Percentiles rank a stretch among this genome's conserved stretches.
Conservation (phyloP, 2,797 vertebrate species). For the Gadopsis bispinosus region DNA sequence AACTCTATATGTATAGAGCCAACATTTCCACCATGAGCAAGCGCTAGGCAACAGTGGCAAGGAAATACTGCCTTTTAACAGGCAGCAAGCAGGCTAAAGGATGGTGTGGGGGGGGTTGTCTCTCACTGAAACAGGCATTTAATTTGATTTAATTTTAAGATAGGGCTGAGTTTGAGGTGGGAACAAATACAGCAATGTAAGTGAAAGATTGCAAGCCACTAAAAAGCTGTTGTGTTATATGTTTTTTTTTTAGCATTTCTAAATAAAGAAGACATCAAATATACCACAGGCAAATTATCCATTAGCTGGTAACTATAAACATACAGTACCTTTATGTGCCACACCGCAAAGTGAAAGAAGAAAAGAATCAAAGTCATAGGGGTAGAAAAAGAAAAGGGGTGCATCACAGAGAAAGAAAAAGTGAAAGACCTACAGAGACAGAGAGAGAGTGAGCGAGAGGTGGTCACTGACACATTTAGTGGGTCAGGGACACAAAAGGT, state of each 20-base stretch:
- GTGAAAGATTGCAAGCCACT: not conserved
- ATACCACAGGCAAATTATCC: not conserved
- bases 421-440: slow-evolving; percentile 60
- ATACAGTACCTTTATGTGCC: slow-evolving; percentile 7
- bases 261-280: not conserved
- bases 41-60: no score
- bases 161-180: not conserved
- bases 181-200: not conserved
- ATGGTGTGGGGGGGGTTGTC: not conserved
- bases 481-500: slow-evolving; percentile 86
- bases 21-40: no score
- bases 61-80: no score
- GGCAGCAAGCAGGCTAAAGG: not conserved
- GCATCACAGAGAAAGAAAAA: slow-evolving; percentile 45
- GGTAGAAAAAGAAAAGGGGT: slow-evolving; percentile 27
- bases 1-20: no score
- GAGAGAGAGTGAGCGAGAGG: slow-evolving; percentile 63
- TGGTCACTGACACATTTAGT: slow-evolving; percentile 83
- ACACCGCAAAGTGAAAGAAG: slow-evolving; percentile 3
- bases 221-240: not conserved
- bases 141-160: not conserved
- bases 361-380: slow-evolving; percentile 7
- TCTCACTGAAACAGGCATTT: slow-evolving; percentile 12
- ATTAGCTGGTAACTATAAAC: slow-evolving; percentile 16
- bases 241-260: not conserved